Percentiles rank a stretch among this genome's conserved stretches.
Evolutionary conservation across 2,113 vertebrate species (phyloP).

Genomic region (Phrynocephalus versicolor): DNA sequence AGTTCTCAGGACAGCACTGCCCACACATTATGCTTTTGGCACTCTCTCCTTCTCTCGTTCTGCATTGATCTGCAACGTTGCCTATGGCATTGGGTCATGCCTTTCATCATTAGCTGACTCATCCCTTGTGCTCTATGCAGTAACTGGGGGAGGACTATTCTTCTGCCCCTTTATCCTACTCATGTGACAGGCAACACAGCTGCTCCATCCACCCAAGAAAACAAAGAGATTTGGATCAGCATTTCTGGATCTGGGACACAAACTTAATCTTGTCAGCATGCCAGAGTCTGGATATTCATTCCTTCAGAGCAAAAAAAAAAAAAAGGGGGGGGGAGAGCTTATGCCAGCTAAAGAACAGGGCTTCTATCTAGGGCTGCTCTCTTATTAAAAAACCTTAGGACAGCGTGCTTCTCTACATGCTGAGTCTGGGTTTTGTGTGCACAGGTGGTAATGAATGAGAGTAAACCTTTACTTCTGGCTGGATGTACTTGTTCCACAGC

Average conservation of each 20-base stretch:
- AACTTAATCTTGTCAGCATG: neutral
- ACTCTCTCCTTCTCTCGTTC: neutral
- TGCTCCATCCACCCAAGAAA: neutral
- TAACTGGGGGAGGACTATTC: neutral
- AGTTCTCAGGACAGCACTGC: neutral
- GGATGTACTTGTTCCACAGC: neutral
- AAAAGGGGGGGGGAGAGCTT: too few relatives aligned
- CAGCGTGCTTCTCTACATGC: neutral
- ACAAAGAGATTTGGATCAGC: neutral
- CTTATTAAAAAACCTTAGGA: neutral
- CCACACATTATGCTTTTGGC: neutral
- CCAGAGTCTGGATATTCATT: neutral
- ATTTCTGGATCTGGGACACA: neutral
- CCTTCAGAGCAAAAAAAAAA: neutral
- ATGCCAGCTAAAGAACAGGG: neutral
- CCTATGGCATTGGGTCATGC: neutral
- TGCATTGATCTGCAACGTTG: neutral
- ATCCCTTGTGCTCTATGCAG: neutral
- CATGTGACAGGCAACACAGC: neutral
- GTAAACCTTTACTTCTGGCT: neutral
- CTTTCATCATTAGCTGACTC: neutral
- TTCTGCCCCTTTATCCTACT: neutral
- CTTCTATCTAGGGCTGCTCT: accelerated
- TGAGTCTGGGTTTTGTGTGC: neutral
- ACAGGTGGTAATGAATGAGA: neutral